Percentiles rank a stretch among this genome's conserved stretches.
phyloP scores from a whole-genome alignment of 2,797 vertebrate species.

The Varecia variegata region DNA sequence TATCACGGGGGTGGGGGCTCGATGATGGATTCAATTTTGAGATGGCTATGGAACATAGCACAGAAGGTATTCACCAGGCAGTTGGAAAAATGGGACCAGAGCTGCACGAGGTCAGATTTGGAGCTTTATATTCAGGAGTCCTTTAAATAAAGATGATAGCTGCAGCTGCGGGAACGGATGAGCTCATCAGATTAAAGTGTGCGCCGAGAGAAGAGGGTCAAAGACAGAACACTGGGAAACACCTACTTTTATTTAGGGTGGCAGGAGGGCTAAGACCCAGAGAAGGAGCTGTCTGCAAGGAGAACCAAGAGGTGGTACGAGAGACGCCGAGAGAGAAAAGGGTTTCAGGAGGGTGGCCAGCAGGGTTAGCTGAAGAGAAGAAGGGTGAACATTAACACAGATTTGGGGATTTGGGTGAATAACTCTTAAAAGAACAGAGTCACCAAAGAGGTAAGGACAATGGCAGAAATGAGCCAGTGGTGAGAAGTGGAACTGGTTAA shows the following conservation, averaged over 20 bases:
- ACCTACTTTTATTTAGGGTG: slow-evolving; percentile 51
- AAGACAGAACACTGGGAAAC: slow-evolving; percentile 49
- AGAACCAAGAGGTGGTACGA: background rate
- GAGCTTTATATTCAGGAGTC: slow-evolving; percentile 62
- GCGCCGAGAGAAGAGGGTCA: slow-evolving; percentile 16
- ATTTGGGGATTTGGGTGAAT: background rate
- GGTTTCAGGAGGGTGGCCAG: background rate
- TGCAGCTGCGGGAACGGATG: slow-evolving; percentile 34
- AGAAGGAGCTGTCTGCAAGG: slow-evolving; percentile 1
- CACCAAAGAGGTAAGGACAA: slow-evolving; percentile 4
- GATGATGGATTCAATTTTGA: slow-evolving; percentile 14
- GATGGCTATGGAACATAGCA: background rate
- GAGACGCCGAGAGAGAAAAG: background rate
- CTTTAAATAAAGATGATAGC: slow-evolving; percentile 67
- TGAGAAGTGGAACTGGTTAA: slow-evolving; percentile 23
- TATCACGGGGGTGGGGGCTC: background rate
- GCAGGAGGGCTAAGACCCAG: background rate
- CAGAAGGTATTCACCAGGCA: slow-evolving; percentile 38
- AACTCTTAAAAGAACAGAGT: slow-evolving; percentile 44
- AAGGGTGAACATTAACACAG: background rate
- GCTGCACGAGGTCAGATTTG: slow-evolving; percentile 55
- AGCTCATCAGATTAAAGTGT: slow-evolving; percentile 68
- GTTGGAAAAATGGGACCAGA: slow-evolving; percentile 62
- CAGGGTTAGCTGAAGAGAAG: background rate
- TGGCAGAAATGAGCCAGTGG: background rate